phyloP scores from a whole-genome alignment of 1,140 invertebrate genomes.

The Centruroides sculpturatus region DNA sequence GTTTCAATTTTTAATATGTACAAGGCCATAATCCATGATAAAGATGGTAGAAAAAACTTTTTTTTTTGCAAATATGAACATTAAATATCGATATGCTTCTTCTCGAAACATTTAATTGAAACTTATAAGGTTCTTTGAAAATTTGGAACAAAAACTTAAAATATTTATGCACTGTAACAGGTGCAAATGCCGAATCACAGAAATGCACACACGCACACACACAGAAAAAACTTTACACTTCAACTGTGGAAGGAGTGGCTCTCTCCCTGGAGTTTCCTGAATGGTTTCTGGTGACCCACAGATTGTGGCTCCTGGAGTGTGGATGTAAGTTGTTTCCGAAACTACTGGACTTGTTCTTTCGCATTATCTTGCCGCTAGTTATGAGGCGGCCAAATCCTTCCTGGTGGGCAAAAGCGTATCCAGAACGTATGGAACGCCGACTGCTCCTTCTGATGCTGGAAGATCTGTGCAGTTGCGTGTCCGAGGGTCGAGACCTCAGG shows the following conservation, averaged over 20 bases:
- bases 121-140: no score
- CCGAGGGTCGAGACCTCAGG: conserved; percentile 47
- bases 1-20: no score
- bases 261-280: conserved; percentile 5
- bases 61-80: no score
- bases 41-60: no score
- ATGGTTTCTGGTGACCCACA: background rate
- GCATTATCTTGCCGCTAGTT: conserved; percentile 94
- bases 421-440: conserved; percentile 78
- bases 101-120: no score
- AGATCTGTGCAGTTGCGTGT: conserved; percentile 63
- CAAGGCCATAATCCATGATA: no score
- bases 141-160: no score
- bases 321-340: conserved; percentile 8
- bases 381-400: conserved; percentile 96
- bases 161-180: no score
- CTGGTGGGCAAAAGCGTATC: conserved; percentile 95
- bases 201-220: background rate
- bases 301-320: conserved; percentile 5
- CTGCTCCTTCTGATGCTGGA: conserved; percentile 63
- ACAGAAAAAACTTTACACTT: conserved; percentile 1
- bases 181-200: no score
- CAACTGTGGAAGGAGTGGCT: conserved; percentile 10
- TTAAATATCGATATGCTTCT: no score
- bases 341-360: conserved; percentile 20